Evolutionary conservation across 2,113 vertebrate genomes (phyloP), one percentile per base, ranked within the genome.

Genomic region (Chionodraco myersi): DNA sequence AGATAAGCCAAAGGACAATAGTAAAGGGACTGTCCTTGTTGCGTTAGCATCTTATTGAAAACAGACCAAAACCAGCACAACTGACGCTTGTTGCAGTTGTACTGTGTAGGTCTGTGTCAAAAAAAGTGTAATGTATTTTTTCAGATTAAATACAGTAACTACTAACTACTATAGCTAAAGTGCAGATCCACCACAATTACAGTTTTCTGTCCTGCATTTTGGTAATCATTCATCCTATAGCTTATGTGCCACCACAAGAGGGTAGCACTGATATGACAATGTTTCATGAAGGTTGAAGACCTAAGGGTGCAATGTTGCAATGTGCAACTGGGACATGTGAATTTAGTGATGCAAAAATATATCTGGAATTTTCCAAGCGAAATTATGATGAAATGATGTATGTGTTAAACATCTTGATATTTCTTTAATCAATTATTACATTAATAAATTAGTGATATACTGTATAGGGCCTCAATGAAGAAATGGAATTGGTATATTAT

Each of bases 201-300:
- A 61, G 16, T 36, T 56, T 18, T 21, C 10, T 65, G 41, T 52
- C n/a, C 47, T 63, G 30, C 14, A 70, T 64, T 48, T 64, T 36
- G 3, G n/a, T 56, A 2, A 18, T 77, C 8, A 47, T 30, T 62
- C 0, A 45, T 30, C 11, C 26, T 1, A 44, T 15, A 72, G 9
- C 53, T 56, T 12, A 47, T 54, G 10, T 82, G 6, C 36, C 53
- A 80, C 91, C 94, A 94, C 93, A 90, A 93, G 94, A 90, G 92
- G 93, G 93, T 57, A 90, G 81, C 76, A 91, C 58, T 84, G 71
- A 79, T n/a, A 45, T 72, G 12, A 23, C 8, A 47, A n/a, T 36
- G 48, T 76, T 48, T 26, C 4, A 66, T 10, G 44, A 53, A 30
- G 44, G 10, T 1, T 21, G 18, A 23, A 34, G 49, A 9, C 16